These are phyloP conservation scores for Zhuqinia jingwanae DNA, from an alignment of 2,888 invertebrate species.

Conservation along the genomic window DNA sequence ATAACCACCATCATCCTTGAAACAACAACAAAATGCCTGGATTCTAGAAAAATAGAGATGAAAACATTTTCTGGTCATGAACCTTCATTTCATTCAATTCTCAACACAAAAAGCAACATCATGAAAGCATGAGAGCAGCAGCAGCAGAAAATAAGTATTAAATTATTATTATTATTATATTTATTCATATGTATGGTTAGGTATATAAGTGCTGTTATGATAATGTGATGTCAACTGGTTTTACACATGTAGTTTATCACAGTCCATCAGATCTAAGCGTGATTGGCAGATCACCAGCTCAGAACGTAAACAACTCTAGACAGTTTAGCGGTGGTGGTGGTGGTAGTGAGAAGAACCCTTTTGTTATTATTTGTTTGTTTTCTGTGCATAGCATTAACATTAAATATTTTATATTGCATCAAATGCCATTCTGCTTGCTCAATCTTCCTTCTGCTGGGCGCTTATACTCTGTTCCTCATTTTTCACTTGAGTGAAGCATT, in stretches of 20 bases:
- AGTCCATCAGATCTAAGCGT: conserved; percentile 70
- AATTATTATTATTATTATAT: conserved; percentile 32
- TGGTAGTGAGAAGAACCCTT: too few relatives aligned
- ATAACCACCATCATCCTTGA: not conserved
- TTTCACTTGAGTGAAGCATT: conserved; percentile 55
- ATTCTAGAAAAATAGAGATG: not conserved
- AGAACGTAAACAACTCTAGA: conserved; percentile 37
- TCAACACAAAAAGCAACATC: conserved; percentile 28
- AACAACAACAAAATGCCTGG: not conserved
- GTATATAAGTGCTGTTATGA: conserved; percentile 66
- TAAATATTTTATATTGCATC: too few relatives aligned
- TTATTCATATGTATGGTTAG: not conserved
- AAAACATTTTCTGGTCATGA: conserved; percentile 21
- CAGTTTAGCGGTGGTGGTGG: conserved; percentile 12
- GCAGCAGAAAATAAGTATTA: not conserved
- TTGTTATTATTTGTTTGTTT: conserved; percentile 33
- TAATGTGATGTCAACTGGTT: conserved; percentile 75
- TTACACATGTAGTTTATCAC: conserved; percentile 77
- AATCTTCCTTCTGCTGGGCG: not conserved
- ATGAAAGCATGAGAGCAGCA: not conserved
- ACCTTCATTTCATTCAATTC: conserved; percentile 57
- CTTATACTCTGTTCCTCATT: conserved; percentile 22
- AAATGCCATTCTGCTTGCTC: not conserved
- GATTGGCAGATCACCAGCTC: conserved; percentile 66
- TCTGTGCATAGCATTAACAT: not conserved